Evolutionary conservation across 2,888 invertebrate genomes (phyloP).

Genomic region (Caenorhabditis becei): DNA sequence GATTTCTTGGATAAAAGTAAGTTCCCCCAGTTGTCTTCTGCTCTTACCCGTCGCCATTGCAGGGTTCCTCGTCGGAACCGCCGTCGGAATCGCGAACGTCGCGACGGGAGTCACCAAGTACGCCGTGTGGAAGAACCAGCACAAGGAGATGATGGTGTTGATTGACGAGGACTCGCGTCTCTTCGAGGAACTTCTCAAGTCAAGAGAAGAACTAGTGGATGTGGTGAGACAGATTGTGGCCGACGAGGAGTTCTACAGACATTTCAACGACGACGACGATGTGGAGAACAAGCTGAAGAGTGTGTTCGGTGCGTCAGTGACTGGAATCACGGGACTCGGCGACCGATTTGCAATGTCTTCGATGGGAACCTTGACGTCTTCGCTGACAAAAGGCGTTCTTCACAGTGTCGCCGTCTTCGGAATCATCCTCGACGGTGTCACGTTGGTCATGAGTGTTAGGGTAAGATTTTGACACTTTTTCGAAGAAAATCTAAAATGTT

Average conservation of each 20-base stretch:
- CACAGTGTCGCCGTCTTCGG: slow-evolving; percentile 69
- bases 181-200: slow-evolving; percentile 35
- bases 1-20: too few species aligned
- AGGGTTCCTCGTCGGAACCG: slow-evolving; percentile 67
- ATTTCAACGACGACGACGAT: slow-evolving; percentile 38
- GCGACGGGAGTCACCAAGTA: slow-evolving; percentile 63
- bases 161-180: slow-evolving; percentile 31
- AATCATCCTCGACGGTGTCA: slow-evolving; percentile 65
- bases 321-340: slow-evolving; percentile 45
- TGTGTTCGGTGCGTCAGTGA: slow-evolving; percentile 28
- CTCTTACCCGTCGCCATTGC: slow-evolving; percentile 69
- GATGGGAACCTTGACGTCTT: slow-evolving; percentile 59
- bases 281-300: slow-evolving; percentile 36
- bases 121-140: slow-evolving; percentile 21
- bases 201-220: slow-evolving; percentile 48
- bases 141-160: slow-evolving; percentile 15
- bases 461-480: too few species aligned
- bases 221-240: slow-evolving; percentile 18
- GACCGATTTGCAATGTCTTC: slow-evolving; percentile 22
- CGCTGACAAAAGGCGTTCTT: slow-evolving; percentile 64
- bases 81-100: slow-evolving; percentile 67
- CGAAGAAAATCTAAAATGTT: too few species aligned
- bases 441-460: slow-evolving; percentile 60
- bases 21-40: too few species aligned
- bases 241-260: slow-evolving; percentile 39